phyloP scores from a whole-genome alignment of 2,797 vertebrate species.

The Microhierax caerulescens region DNA sequence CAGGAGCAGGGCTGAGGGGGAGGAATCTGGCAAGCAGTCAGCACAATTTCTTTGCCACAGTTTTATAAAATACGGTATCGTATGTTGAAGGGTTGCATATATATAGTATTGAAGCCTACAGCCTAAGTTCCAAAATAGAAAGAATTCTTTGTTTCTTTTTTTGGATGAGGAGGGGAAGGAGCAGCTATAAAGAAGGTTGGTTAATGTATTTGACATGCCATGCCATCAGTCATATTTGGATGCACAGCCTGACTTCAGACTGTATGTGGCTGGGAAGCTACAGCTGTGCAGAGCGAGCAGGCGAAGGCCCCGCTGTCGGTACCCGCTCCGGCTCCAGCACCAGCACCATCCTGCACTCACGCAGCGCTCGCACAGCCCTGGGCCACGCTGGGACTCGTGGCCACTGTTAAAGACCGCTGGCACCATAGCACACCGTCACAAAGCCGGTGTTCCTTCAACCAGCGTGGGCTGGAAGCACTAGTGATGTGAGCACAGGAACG shows the following conservation, averaged over 20 bases:
- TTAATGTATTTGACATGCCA: neutral
- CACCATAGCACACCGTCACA: neutral
- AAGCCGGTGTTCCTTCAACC: rapidly evolving
- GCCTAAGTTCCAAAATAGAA: neutral
- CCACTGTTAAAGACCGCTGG: neutral
- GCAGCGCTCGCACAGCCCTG: rapidly evolving
- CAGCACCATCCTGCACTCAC: rapidly evolving
- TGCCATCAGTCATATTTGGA: neutral
- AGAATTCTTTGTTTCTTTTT: neutral
- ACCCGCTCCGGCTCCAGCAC: neutral
- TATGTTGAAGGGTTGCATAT: neutral
- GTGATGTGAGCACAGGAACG: neutral
- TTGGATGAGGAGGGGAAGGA: neutral
- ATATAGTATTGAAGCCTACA: neutral
- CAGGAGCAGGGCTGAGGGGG: neutral
- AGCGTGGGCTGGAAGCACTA: neutral
- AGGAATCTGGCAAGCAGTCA: conserved; percentile 5
- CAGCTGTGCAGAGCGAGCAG: neutral
- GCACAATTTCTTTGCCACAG: neutral
- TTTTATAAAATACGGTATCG: neutral
- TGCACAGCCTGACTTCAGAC: neutral
- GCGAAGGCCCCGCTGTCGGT: rapidly evolving
- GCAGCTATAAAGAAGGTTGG: neutral
- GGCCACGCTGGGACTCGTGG: rapidly evolving
- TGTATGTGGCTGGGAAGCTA: neutral